Percentiles rank a stretch among this genome's conserved stretches.
These are phyloP conservation scores for Oligia latruncula DNA, from an alignment of 2,888 invertebrate genomes.

Conservation along the genomic window DNA sequence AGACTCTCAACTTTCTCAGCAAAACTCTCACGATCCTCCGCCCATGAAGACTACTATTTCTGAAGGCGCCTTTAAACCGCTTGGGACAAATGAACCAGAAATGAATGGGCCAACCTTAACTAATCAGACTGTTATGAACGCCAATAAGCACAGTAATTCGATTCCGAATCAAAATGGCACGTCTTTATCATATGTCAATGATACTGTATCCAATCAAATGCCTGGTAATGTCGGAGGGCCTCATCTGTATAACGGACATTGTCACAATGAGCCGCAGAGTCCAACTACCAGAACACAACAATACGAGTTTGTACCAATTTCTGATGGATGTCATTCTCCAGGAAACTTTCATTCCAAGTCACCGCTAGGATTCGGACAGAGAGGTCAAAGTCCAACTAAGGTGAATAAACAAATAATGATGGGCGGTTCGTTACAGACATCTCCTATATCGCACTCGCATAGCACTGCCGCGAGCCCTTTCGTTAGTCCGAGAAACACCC, in stretches of 20 bases:
- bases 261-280: conserved; percentile 92
- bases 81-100: conserved; percentile 70
- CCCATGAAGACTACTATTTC: conserved; percentile 72
- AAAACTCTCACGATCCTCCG: conserved; percentile 72
- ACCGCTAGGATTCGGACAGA: conserved; percentile 81
- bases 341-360: conserved; percentile 86
- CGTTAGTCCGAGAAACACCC: conserved; percentile 95
- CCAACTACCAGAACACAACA: conserved; percentile 94
- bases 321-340: conserved; percentile 93
- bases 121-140: conserved; percentile 69
- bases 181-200: conserved; percentile 72
- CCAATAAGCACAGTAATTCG: conserved; percentile 74
- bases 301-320: conserved; percentile 96
- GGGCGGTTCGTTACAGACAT: conserved; percentile 86
- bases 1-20: conserved; percentile 71
- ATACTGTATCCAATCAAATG: conserved; percentile 71
- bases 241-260: conserved; percentile 82
- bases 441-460: conserved; percentile 89
- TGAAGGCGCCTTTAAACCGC: conserved; percentile 83
- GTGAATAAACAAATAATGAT: conserved; percentile 79
- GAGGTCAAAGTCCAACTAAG: conserved; percentile 84
- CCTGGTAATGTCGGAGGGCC: conserved; percentile 71
- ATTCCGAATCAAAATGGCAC: conserved; percentile 78
- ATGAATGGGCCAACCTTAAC: conserved; percentile 73
- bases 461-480: conserved; percentile 94